Percentiles rank a stretch among this genome's conserved stretches.
Evolutionary conservation across 2,797 vertebrate genomes (phyloP).

Genomic region (Pogoniulus pusillus): DNA sequence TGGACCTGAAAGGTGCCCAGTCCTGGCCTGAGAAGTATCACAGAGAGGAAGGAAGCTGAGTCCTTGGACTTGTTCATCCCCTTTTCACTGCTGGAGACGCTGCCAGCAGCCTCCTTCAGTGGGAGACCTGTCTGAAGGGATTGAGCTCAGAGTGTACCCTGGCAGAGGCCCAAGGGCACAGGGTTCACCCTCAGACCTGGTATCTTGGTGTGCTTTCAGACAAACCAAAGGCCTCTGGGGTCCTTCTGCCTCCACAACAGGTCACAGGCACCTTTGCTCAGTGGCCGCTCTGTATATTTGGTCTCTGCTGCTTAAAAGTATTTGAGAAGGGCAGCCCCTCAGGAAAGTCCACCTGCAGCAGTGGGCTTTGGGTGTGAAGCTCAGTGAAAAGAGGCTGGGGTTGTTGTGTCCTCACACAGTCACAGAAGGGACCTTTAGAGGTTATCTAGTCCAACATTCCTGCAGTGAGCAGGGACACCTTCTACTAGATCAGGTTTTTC

Average conservation of each 20-base stretch:
- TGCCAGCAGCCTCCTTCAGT: not conserved
- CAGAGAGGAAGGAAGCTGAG: not conserved
- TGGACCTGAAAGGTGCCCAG: not conserved
- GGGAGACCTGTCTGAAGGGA: not conserved
- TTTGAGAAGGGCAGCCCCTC: not conserved
- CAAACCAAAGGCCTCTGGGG: not conserved
- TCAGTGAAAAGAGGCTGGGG: not conserved
- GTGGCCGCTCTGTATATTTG: not conserved
- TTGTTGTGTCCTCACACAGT: not conserved
- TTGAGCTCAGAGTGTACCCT: not conserved
- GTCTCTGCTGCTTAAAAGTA: not conserved
- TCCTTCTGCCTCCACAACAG: not conserved
- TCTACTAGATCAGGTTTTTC: not conserved
- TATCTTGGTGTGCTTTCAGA: not conserved
- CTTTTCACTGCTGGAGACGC: not conserved
- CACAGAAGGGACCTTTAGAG: too few relatives aligned
- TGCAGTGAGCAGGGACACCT: too few relatives aligned
- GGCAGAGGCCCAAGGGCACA: not conserved
- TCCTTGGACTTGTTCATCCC: not conserved
- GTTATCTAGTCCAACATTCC: too few relatives aligned
- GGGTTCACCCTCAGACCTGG: not conserved
- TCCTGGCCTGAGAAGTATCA: not conserved
- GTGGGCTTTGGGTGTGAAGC: not conserved
- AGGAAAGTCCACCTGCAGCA: not conserved
- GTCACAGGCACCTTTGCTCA: not conserved